Evolutionary conservation across 2,797 vertebrate genomes (phyloP).

Genomic region (Lemur catta): DNA sequence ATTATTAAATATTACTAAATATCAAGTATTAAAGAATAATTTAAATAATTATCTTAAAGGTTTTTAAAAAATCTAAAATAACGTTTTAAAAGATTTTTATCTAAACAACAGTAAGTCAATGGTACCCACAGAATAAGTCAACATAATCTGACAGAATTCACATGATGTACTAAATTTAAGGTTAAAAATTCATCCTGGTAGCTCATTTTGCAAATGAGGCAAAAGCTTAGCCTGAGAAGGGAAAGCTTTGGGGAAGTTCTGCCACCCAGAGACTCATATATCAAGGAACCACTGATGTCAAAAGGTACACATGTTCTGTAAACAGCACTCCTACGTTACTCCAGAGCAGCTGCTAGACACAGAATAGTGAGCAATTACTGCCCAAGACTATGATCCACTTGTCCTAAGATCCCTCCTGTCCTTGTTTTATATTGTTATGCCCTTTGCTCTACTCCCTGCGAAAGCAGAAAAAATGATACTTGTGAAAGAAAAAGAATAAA

Average conservation of each 20-base stretch:
- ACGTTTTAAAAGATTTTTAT: background rate
- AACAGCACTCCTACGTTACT: background rate
- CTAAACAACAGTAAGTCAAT: background rate
- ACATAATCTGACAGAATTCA: background rate
- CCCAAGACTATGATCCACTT: background rate
- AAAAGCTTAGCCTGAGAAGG: background rate
- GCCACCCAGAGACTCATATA: background rate
- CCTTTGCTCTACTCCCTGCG: background rate
- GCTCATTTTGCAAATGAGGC: background rate
- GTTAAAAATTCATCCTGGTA: background rate
- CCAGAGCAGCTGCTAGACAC: background rate
- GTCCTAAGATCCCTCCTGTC: background rate
- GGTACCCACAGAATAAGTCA: background rate
- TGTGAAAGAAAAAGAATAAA: background rate
- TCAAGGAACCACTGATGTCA: background rate
- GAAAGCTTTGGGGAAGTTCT: background rate
- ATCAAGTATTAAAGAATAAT: background rate
- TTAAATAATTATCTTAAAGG: background rate
- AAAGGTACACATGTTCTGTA: background rate
- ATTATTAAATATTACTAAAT: background rate
- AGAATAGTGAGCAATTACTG: background rate
- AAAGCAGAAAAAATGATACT: background rate
- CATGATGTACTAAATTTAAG: background rate
- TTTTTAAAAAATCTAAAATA: background rate
- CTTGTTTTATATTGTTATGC: background rate